Evolutionary conservation across 2,113 vertebrate genomes (phyloP), one percentile per base, ranked within the genome.

Genomic region (Upupa epops): DNA sequence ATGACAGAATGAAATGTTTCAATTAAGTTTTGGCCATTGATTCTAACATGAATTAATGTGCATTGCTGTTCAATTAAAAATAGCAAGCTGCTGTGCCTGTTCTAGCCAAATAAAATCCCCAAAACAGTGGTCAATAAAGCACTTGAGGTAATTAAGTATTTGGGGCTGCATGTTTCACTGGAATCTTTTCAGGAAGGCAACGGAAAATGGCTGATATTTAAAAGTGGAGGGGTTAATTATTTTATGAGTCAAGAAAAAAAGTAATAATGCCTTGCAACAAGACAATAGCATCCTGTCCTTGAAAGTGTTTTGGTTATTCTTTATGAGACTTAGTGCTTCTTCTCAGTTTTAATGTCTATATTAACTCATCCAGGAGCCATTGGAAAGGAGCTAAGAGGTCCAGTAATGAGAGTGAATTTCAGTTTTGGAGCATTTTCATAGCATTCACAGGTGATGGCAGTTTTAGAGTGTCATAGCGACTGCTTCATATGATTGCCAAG

Each of bases 21-120:
- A 58, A 83, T 87, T 95, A 90, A 85, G 68, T 81, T 94, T 95
- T 96, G 88, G 52, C 90, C 64, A 94, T 90, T 88, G 94, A 93
- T 95, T 94, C 55, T 83, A 95, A 68, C 31, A 49, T 42, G 75
- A 52, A 90, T 64, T 74, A 92, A 94, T 82, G 58, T 74, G 75
- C 29, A 48, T 90, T 68, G 63, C 51, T 93, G 76, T 96, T 97
- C 81, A 92, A 71, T 97, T 96, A 96, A 97, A 97, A 97, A 92
- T 92, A 97, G 94, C 86, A 97, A 95, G 76, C 70, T 93, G 28
- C 56, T 92, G 9, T 81, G 72, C 63, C 95, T 25, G 78, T 88
- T 65, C 25, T 72, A 92, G 61, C 65, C 79, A 96, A 95, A 90
- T 82, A 61, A 86, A 94, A 93, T 90, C 61, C 83, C 42, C 63